Evolutionary conservation across 2,888 invertebrate genomes (phyloP).

Genomic region (Antheraea assamensis): DNA sequence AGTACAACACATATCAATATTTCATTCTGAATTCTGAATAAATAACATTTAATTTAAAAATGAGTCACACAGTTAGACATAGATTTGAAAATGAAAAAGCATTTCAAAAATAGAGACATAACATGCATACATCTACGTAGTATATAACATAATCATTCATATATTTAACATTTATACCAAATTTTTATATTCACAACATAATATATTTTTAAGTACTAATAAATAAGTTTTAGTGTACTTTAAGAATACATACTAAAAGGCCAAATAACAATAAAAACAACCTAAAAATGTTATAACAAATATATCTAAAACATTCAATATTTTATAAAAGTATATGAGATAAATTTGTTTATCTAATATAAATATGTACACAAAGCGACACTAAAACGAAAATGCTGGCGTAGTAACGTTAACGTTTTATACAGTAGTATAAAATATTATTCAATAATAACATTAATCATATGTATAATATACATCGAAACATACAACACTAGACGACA

Average conservation of each 20-base stretch:
- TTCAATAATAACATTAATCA: not conserved
- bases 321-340: not conserved
- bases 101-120: not conserved
- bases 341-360: not conserved
- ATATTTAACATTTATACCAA: not conserved
- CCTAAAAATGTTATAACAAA: not conserved
- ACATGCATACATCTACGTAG: not conserved
- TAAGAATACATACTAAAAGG: not conserved
- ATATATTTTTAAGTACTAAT: not conserved
- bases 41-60: not conserved
- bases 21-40: not conserved
- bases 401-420: too few relatives aligned
- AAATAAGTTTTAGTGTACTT: not conserved
- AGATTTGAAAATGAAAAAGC: not conserved
- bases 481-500: slow-evolving; percentile 5
- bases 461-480: not conserved
- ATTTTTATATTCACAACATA: not conserved
- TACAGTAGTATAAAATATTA: not conserved
- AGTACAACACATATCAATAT: not conserved
- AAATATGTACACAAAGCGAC: not conserved
- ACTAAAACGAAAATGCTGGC: not conserved
- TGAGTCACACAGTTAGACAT: not conserved
- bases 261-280: not conserved
- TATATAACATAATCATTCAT: not conserved
- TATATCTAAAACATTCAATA: not conserved